Evolutionary conservation across 2,113 vertebrate genomes (phyloP).

Genomic region (Boulengeromyrus knoepffleri): DNA sequence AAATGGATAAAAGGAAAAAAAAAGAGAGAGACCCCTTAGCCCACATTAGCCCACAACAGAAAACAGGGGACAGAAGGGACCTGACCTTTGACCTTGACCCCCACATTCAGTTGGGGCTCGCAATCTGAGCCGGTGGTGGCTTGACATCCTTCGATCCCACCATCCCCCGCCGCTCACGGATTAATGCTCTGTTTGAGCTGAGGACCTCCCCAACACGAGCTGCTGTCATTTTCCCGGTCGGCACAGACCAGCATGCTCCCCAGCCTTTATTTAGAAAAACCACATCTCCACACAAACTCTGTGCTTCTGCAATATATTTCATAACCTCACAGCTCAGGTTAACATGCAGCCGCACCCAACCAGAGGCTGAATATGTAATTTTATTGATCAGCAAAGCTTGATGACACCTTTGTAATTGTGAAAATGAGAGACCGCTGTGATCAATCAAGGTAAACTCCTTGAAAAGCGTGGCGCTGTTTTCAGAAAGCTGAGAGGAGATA

Average conservation of each 20-base stretch:
- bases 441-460: not conserved
- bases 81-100: not conserved
- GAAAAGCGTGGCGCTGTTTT: not conserved
- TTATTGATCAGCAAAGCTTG: not conserved
- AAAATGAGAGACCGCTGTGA: not conserved
- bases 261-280: not conserved
- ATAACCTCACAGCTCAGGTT: not conserved
- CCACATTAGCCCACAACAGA: conserved; percentile 12
- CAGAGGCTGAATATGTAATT: not conserved
- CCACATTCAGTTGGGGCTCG: not conserved
- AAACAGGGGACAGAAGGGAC: conserved; percentile 18
- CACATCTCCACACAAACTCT: not conserved
- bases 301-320: not conserved
- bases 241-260: not conserved
- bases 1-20: too few relatives aligned
- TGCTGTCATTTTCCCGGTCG: not conserved
- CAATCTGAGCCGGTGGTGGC: not conserved
- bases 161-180: not conserved
- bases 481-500: not conserved
- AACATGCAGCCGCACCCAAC: not conserved
- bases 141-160: not conserved
- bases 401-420: not conserved
- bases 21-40: not conserved
- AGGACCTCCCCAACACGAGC: not conserved
- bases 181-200: not conserved